phyloP scores from a whole-genome alignment of 2,797 vertebrate genomes.

The Simalia tracyae region DNA sequence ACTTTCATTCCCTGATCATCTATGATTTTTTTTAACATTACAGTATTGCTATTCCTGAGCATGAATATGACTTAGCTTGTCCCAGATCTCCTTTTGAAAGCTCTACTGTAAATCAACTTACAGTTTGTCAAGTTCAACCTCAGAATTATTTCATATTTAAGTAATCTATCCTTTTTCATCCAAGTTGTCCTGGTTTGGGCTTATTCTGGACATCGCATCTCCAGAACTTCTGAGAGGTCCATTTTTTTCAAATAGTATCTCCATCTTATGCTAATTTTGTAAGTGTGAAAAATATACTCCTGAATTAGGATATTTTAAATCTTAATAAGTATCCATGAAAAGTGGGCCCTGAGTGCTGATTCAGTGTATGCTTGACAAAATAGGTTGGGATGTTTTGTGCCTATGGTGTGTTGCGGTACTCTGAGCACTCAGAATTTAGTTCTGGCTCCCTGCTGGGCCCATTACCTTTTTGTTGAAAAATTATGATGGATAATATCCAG shows the following conservation, averaged over 20 bases:
- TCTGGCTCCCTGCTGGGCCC: background rate
- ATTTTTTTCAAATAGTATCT: background rate
- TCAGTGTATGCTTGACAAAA: background rate
- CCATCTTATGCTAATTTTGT: background rate
- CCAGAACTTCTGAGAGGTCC: background rate
- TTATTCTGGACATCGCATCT: background rate
- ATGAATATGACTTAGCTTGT: background rate
- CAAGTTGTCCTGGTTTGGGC: background rate
- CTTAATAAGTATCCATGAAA: background rate
- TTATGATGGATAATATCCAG: background rate
- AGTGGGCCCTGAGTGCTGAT: background rate
- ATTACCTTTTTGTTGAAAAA: background rate
- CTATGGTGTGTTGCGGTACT: background rate
- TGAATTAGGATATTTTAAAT: background rate
- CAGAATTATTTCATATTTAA: background rate
- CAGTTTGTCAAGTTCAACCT: background rate
- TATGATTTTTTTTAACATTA: background rate
- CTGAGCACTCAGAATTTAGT: background rate
- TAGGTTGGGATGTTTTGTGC: background rate
- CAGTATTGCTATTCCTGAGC: background rate
- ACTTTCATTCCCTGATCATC: background rate
- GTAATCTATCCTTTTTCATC: background rate
- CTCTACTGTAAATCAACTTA: background rate
- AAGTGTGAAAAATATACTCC: background rate
- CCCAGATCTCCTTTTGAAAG: background rate